These are phyloP conservation scores for Parazoanthus atlanticus DNA, from an alignment of 92 coral and sea anemone species.

Conservation along the genomic window DNA sequence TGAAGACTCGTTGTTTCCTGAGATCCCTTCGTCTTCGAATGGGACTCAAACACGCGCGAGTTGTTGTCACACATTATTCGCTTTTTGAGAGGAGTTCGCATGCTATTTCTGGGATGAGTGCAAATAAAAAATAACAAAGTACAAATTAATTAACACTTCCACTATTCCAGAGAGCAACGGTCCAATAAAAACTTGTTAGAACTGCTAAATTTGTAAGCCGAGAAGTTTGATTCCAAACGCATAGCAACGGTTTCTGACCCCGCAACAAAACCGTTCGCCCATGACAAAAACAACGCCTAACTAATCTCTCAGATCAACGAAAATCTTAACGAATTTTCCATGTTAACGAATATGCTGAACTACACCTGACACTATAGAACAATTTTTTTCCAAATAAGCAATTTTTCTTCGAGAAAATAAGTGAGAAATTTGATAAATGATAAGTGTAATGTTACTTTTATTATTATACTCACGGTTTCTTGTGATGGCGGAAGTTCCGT, in stretches of 20 bases:
- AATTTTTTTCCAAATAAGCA: background rate
- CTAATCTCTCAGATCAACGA: background rate
- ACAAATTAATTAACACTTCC: slow-evolving; percentile 14
- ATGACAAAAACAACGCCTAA: slow-evolving; percentile 9
- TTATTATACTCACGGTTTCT: background rate
- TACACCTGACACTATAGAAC: background rate
- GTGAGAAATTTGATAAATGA: background rate
- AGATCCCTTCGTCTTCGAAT: slow-evolving; percentile 31
- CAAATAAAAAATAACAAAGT: background rate
- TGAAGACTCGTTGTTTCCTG: slow-evolving; percentile 66
- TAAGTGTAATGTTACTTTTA: background rate
- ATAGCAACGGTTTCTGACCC: slow-evolving; percentile 35
- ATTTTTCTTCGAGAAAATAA: background rate
- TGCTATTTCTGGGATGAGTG: slow-evolving; percentile 7
- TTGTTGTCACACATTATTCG: slow-evolving; percentile 39
- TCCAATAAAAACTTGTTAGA: background rate
- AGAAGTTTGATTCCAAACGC: slow-evolving; percentile 55
- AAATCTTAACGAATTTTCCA: background rate
- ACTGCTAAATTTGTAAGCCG: background rate
- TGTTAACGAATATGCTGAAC: background rate
- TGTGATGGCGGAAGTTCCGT: no score
- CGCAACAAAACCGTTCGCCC: slow-evolving; percentile 17
- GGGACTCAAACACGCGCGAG: slow-evolving; percentile 47
- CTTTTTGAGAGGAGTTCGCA: slow-evolving; percentile 28
- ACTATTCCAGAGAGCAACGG: background rate